phyloP scores from a whole-genome alignment of 2,888 invertebrate genomes.

The Eurois occulta region DNA sequence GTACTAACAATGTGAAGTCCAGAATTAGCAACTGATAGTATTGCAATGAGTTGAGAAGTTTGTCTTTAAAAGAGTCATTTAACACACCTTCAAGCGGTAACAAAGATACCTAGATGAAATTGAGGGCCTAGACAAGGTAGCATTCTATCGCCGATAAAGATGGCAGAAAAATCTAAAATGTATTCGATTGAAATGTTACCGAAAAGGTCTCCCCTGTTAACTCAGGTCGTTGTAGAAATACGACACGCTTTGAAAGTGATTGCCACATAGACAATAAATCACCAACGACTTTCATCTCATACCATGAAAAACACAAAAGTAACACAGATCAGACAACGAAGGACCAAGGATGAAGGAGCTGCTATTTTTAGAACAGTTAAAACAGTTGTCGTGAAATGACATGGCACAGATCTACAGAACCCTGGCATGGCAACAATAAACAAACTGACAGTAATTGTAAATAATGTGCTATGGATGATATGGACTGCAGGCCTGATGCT shows the following conservation, averaged over 20 bases:
- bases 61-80: not conserved
- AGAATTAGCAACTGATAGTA: not conserved
- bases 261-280: too few relatives aligned
- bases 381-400: constrained; percentile 75
- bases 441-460: constrained; percentile 79
- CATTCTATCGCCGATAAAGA: not conserved
- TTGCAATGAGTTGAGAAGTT: not conserved
- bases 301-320: not conserved
- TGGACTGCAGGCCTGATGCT: constrained; percentile 52
- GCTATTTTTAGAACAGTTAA: constrained; percentile 68
- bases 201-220: not conserved
- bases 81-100: not conserved
- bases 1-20: not conserved
- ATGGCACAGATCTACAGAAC: constrained; percentile 76
- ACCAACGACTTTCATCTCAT: not conserved
- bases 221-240: not conserved
- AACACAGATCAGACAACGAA: constrained; percentile 15
- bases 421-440: constrained; percentile 77
- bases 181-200: not conserved
- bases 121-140: not conserved
- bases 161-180: not conserved
- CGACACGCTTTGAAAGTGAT: not conserved
- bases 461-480: constrained; percentile 47
- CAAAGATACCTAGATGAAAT: not conserved
- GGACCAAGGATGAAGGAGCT: constrained; percentile 23